Conservation (phyloP, 2,888 invertebrate species). For the Acanthopleura granulata region DNA sequence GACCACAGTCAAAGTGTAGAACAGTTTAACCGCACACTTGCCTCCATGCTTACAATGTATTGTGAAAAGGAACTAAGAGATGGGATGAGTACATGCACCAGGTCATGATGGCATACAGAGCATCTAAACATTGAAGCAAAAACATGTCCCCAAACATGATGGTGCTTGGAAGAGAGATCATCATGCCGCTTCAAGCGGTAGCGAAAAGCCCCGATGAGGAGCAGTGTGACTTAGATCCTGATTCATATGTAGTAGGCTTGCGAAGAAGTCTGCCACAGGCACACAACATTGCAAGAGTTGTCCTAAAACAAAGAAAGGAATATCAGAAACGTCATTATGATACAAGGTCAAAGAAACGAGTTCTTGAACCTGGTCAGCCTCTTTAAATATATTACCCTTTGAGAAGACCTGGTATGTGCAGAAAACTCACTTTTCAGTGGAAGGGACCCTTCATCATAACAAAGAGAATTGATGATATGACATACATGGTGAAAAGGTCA, state of each 20-base stretch:
- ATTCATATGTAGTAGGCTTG: not conserved
- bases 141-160: not conserved
- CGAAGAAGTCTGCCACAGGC: not conserved
- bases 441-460: not conserved
- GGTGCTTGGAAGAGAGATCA: too few species aligned
- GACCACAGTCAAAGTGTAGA: slow-evolving; percentile 29
- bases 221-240: not conserved
- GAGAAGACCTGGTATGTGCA: not conserved
- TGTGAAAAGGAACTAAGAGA: slow-evolving; percentile 24
- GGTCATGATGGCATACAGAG: slow-evolving; percentile 34
- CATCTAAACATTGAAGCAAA: slow-evolving; percentile 26
- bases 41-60: slow-evolving; percentile 24
- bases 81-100: slow-evolving; percentile 32
- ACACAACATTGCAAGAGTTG: not conserved
- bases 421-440: not conserved
- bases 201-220: not conserved
- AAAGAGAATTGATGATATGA: not conserved
- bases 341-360: not conserved
- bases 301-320: not conserved
- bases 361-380: not conserved
- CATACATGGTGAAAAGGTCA: not conserved
- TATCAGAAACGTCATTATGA: not conserved
- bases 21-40: slow-evolving; percentile 32
- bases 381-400: not conserved
- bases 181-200: not conserved